Evolutionary conservation across 2,113 vertebrate genomes (phyloP).

Genomic region (Chitala chitala): DNA sequence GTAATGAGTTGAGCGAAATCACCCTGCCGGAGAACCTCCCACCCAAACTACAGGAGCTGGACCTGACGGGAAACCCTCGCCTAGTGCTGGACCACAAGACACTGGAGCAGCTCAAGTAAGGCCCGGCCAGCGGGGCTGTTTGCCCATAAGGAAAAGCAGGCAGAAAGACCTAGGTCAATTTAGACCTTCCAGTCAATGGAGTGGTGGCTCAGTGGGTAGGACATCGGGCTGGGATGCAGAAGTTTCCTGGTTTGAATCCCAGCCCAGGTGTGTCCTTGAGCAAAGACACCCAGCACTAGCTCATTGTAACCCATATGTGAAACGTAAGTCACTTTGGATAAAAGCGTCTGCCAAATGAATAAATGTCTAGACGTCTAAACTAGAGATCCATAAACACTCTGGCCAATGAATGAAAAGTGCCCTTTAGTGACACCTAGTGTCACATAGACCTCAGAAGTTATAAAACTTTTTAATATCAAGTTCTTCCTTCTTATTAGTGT

Average conservation of each 20-base stretch:
- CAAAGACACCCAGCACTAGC: no score
- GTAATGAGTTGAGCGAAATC: constrained; percentile 89
- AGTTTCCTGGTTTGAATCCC: no score
- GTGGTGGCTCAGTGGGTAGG: no score
- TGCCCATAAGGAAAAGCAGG: neutral
- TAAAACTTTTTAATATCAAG: neutral
- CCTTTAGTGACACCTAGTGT: neutral
- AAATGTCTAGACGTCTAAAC: neutral
- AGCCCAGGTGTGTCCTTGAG: no score
- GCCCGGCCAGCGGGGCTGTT: constrained; percentile 5
- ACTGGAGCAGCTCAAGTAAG: constrained; percentile 91
- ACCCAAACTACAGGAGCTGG: constrained; percentile 90
- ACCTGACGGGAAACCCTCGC: constrained; percentile 91
- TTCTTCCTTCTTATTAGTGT: neutral
- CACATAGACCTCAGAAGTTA: neutral
- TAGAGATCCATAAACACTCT: neutral
- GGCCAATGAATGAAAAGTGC: no score
- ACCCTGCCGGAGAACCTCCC: constrained; percentile 89
- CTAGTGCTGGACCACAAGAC: constrained; percentile 90
- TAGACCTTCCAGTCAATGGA: no score
- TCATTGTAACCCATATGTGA: no score
- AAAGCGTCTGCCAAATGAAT: no score
- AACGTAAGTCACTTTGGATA: no score
- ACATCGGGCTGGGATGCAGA: no score
- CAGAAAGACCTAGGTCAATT: no score